Percentiles rank a stretch among this genome's conserved stretches.
These are phyloP conservation scores for Cyrtonyx montezumae DNA, from an alignment of 2,113 vertebrate species.

Conservation along the genomic window DNA sequence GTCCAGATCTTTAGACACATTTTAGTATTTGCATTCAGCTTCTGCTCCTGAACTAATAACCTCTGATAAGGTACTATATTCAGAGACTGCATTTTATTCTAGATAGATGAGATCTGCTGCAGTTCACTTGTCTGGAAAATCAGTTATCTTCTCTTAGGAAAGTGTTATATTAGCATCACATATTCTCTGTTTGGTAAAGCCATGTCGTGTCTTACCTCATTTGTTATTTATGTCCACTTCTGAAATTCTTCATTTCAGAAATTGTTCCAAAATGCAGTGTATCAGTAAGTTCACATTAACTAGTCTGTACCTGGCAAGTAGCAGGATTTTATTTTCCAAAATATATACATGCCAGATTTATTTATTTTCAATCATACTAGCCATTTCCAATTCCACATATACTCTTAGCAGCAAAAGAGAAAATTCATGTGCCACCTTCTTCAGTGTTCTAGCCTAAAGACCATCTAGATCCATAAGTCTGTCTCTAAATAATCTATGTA, in stretches of 20 bases:
- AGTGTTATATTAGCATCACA: not conserved
- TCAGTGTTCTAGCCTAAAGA: not conserved
- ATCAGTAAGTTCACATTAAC: not conserved
- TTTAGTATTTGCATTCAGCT: not conserved
- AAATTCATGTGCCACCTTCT: not conserved
- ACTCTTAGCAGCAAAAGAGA: not conserved
- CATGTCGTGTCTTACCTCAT: not conserved
- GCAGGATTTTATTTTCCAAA: not conserved
- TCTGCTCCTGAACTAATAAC: constrained; percentile 30
- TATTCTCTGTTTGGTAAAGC: not conserved
- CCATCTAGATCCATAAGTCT: not conserved
- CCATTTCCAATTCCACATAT: not conserved
- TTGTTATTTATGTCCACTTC: not conserved
- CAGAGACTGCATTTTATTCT: constrained; percentile 1
- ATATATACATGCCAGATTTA: not conserved
- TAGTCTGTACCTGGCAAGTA: not conserved
- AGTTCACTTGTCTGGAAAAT: constrained; percentile 69
- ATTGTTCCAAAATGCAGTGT: not conserved
- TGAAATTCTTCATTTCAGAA: not conserved
- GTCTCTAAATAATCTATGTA: not conserved
- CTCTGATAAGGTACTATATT: not conserved
- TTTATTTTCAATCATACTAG: not conserved
- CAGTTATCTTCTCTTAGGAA: constrained; percentile 14
- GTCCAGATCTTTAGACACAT: not conserved
- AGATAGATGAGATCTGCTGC: constrained; percentile 35